Conservation (phyloP, 2,797 vertebrate species). For the Pangasius macronema region DNA sequence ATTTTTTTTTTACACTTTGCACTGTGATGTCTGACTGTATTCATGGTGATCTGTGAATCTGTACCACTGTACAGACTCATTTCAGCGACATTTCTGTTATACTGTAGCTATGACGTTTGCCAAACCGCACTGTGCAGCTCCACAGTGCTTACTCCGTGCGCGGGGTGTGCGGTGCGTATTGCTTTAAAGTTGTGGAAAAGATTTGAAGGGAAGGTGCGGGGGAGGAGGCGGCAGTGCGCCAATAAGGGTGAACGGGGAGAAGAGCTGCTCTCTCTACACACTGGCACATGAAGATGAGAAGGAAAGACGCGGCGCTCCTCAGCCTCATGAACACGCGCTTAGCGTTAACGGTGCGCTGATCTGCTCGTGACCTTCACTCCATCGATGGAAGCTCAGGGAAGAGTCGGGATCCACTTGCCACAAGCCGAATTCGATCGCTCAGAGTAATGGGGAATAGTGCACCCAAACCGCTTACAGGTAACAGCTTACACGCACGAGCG, state of each 20-base stretch:
- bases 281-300: slow-evolving; percentile 57
- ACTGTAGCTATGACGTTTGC: neutral
- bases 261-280: slow-evolving; percentile 54
- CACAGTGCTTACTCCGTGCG: neutral
- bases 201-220: slow-evolving; percentile 52
- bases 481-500: slow-evolving; percentile 50
- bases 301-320: slow-evolving; percentile 51
- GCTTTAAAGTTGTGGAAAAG: slow-evolving; percentile 75
- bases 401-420: slow-evolving; percentile 71
- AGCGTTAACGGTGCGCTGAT: slow-evolving; percentile 40
- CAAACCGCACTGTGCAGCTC: neutral
- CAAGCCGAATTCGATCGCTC: slow-evolving; percentile 65
- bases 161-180: slow-evolving; percentile 56
- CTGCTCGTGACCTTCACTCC: slow-evolving; percentile 37
- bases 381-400: slow-evolving; percentile 73
- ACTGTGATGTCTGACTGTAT: neutral
- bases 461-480: slow-evolving; percentile 80
- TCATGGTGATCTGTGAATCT: neutral
- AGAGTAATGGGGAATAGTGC: slow-evolving; percentile 81
- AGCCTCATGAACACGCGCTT: slow-evolving; percentile 20
- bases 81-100: neutral
- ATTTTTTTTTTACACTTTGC: neutral
- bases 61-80: neutral
- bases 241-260: slow-evolving; percentile 55
- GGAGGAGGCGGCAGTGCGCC: slow-evolving; percentile 71